Evolutionary conservation across 2,113 vertebrate species (phyloP), one percentile per base, ranked within the genome.

Genomic region (Podarcis muralis): DNA sequence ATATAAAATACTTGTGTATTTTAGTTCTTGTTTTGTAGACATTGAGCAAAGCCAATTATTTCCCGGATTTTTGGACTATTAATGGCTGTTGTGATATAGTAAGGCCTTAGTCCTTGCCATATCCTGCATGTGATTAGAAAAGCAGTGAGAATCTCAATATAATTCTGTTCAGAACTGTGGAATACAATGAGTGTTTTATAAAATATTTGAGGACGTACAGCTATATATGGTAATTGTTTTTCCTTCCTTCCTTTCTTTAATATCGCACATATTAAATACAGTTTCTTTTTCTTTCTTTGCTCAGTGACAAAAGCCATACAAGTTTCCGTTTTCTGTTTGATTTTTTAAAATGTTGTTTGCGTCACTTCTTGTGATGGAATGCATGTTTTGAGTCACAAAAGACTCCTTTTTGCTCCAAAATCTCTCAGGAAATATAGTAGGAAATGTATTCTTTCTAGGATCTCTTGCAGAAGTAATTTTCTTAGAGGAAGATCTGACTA

Each of bases 401-500:
- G 9, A 4, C 32, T 37, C 48, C 18, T 9, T 59, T 32, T 23
- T 3, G 12, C 20, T 43, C 7, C 48, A 15, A 59, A 74, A 35
- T 84, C n/a, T 59, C 69, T 25, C 2, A n/a, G 23, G 32, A 32
- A 74, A n/a, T 3, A 5, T 18, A 22, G 53, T 12, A 84, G 12
- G 30, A 74, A 32, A n/a, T 23, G 74, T 81, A 40, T 6, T 83
- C 37, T 59, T 77, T 20, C 40, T 43, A 40, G 22, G 13, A 74
- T 85, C 15, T 9, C 22, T 20, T 30, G 27, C 48, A 85, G 79
- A 93, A 88, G 27, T 84, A 82, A 0, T 88, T 82, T 75, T 79
- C 35, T 87, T 83, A 3, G 48, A 43, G 88, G 89, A 83, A 87
- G 89, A 89, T 80, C 40, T 83, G 74, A 30, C 87, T 23, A 2